Evolutionary conservation across 2,113 vertebrate genomes (phyloP).

Genomic region (Microcebus ravelobensis): DNA sequence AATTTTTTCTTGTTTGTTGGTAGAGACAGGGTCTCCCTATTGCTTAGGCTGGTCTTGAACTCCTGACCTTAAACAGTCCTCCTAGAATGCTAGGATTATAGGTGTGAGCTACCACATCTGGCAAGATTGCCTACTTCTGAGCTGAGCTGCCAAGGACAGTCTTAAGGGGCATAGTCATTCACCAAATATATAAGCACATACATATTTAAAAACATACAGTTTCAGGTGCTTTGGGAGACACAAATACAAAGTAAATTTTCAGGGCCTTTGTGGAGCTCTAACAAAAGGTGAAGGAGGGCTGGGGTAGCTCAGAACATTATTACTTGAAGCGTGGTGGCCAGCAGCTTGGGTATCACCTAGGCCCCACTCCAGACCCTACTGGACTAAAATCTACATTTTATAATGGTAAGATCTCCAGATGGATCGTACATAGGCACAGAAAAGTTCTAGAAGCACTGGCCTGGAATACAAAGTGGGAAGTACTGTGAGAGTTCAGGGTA

Average conservation of each 20-base stretch:
- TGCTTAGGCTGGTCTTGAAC: too few relatives aligned
- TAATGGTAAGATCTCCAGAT: not conserved
- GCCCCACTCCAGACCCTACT: not conserved
- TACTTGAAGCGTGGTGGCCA: not conserved
- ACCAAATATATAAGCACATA: not conserved
- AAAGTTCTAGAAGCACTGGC: not conserved
- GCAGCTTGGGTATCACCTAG: not conserved
- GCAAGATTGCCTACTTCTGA: not conserved
- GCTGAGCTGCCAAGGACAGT: not conserved
- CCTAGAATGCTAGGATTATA: too few relatives aligned
- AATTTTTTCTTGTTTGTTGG: too few relatives aligned
- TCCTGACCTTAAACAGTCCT: too few relatives aligned
- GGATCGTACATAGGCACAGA: not conserved
- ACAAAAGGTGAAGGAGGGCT: not conserved
- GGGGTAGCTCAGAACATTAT: not conserved
- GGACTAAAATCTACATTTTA: not conserved
- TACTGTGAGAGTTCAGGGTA: not conserved
- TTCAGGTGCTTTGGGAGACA: not conserved
- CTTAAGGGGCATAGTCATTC: not conserved
- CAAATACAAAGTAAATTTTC: not conserved
- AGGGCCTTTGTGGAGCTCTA: not conserved
- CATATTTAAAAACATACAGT: not conserved
- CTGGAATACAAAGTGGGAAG: not conserved
- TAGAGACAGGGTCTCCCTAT: too few relatives aligned
- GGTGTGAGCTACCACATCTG: too few relatives aligned